Base-by-base conservation (phyloP, 2,888 invertebrate genomes). In the Agriopis leucophaearia region DNA sequence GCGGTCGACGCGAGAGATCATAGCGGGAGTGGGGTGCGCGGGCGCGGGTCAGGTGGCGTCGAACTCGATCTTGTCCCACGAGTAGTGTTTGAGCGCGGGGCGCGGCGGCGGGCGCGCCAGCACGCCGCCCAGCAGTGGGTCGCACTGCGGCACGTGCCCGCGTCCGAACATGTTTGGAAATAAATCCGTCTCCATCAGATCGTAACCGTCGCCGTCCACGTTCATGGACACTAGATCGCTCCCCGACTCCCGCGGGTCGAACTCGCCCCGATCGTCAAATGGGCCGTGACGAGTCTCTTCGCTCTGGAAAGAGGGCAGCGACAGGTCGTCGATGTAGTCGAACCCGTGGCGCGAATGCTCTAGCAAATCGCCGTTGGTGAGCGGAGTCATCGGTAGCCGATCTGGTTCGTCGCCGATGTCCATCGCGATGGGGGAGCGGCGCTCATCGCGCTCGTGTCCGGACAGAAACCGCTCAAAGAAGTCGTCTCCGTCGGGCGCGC, bases 41-140 rank as follows among this genome's bases (percentile, higher is more conserved):
- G 63, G 62, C 64, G 78, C 73, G 82, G 83, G 94, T 94, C 94
- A 94, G 79, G 94, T 94, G 88, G 96, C 95, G 84, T 96, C 96
- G 87, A 95, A 96, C 89, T 97, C 97, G 76, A 96, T 95, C 84
- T 95, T 96, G 86, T 97, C 97, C 97, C 97, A 97, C 15, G 96
- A 95, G 79, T 96, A 94, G 76, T 95, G 95, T 73, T 95, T 94
- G 71, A 94, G 95, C 70, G 95, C 95, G 70, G 96, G 96, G 50
- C 96, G 95, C 51, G 95, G 92, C 64, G 92, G 82, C 36, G 96
- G 96, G 2, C 90, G 85, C 67, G 96, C 94, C 74, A 88, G 78
- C 74, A 95, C 95, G 69, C 96, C 96, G 60, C 96, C 96, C 76
- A 97, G 90, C 80, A 97, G 89, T 57, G 97, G 97, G 88, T 97